These are phyloP conservation scores for Microcebus lehilahytsara DNA, from an alignment of 2,113 vertebrate genomes.

Conservation along the genomic window DNA sequence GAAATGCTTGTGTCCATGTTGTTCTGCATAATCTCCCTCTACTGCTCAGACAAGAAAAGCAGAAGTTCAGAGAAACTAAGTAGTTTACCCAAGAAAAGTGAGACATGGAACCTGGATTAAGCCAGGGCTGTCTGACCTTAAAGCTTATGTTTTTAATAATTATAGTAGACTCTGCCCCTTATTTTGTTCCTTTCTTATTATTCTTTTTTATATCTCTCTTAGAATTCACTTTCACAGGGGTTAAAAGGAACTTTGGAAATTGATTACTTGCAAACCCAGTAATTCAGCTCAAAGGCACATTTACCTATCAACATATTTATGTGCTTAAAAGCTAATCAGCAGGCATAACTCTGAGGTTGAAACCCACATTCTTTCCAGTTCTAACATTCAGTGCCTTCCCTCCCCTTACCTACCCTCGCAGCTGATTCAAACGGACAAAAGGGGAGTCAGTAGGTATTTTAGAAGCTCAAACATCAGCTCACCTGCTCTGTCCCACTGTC, in stretches of 20 bases:
- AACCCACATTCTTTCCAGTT: not conserved
- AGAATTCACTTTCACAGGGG: not conserved
- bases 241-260: slow-evolving; percentile 3
- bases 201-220: not conserved
- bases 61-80: not conserved
- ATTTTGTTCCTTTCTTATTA: not conserved
- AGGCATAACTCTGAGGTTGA: not conserved
- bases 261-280: not conserved
- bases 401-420: rapidly evolving
- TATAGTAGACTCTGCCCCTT: not conserved
- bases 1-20: not conserved
- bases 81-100: not conserved
- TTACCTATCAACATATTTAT: not conserved
- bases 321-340: not conserved
- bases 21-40: no score
- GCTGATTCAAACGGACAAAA: not conserved
- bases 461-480: slow-evolving; percentile 31
- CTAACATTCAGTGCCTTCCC: not conserved
- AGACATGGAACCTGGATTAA: not conserved
- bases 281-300: not conserved
- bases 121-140: not conserved
- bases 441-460: not conserved
- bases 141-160: not conserved
- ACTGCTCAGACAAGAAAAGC: not conserved
- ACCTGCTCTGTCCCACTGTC: slow-evolving; percentile 75